These are phyloP conservation scores for Bombus impatiens DNA, from an alignment of 1,140 invertebrate genomes.

Conservation along the genomic window DNA sequence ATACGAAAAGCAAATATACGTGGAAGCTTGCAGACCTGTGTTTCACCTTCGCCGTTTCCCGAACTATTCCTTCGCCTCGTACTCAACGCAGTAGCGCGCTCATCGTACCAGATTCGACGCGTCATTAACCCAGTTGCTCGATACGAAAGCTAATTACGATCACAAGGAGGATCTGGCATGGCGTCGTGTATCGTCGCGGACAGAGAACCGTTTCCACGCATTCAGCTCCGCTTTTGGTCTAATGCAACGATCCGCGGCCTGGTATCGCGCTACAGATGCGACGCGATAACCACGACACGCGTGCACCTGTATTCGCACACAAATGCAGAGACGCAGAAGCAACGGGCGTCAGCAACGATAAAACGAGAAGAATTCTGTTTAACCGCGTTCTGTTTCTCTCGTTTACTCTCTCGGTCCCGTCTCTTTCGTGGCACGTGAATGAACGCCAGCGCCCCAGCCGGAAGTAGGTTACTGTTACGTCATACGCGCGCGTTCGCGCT, in stretches of 20 bases:
- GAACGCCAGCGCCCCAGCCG: constrained; percentile 64
- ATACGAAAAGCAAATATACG: too few relatives aligned
- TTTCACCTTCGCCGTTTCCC: too few relatives aligned
- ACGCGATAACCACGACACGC: constrained; percentile 46
- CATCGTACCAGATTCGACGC: not conserved
- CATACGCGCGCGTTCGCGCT: constrained; percentile 63
- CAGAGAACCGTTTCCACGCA: constrained; percentile 7
- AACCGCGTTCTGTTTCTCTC: constrained; percentile 43
- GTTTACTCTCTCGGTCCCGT: constrained; percentile 34
- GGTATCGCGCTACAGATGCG: constrained; percentile 50
- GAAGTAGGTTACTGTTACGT: constrained; percentile 77
- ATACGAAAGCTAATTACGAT: not conserved
- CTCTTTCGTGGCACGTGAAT: constrained; percentile 71
- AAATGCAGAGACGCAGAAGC: not conserved
- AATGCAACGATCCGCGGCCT: constrained; percentile 13
- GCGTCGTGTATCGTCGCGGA: not conserved
- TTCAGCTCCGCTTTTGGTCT: constrained; percentile 26
- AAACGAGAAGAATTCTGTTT: constrained; percentile 33
- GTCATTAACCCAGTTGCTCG: not conserved
- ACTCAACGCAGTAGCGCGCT: not conserved
- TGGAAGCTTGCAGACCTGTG: too few relatives aligned
- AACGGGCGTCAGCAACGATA: not conserved
- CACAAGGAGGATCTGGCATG: not conserved
- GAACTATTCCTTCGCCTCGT: not conserved
- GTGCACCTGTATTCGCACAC: not conserved